A percentile compares a stretch with the other conserved stretches of the same genome.
These are phyloP conservation scores for Leucosticte australis DNA, from an alignment of 2,113 vertebrate genomes.

Conservation along the genomic window DNA sequence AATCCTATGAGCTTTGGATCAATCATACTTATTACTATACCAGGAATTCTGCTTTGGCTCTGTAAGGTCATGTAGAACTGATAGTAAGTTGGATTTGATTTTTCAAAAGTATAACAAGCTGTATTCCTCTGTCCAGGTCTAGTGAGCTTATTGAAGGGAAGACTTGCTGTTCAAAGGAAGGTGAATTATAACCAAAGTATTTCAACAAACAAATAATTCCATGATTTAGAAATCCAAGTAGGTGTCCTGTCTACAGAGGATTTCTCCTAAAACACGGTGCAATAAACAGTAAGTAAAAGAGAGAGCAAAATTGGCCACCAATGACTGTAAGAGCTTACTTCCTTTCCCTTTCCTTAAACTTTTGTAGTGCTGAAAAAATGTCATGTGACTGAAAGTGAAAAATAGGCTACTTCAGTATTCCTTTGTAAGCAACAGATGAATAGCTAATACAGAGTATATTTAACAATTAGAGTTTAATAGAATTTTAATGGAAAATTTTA, in stretches of 20 bases:
- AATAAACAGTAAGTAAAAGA: background rate
- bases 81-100: background rate
- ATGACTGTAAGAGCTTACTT: background rate
- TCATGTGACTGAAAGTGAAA: background rate
- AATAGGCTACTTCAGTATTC: background rate
- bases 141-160: background rate
- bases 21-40: background rate
- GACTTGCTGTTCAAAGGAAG: background rate
- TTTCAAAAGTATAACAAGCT: background rate
- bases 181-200: background rate
- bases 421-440: background rate
- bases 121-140: background rate
- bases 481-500: background rate
- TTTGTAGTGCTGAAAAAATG: background rate
- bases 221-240: background rate
- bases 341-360: background rate
- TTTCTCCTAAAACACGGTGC: background rate
- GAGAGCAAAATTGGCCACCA: background rate
- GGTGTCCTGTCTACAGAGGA: background rate
- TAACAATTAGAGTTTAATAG: background rate
- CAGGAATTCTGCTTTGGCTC: background rate
- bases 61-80: background rate
- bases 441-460: background rate
- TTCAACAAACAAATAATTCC: background rate
- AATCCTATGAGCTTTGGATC: background rate